Percentiles rank a stretch among this genome's conserved stretches.
phyloP scores from a whole-genome alignment of 1,140 invertebrate genomes.

The Drosophila pruinosa region DNA sequence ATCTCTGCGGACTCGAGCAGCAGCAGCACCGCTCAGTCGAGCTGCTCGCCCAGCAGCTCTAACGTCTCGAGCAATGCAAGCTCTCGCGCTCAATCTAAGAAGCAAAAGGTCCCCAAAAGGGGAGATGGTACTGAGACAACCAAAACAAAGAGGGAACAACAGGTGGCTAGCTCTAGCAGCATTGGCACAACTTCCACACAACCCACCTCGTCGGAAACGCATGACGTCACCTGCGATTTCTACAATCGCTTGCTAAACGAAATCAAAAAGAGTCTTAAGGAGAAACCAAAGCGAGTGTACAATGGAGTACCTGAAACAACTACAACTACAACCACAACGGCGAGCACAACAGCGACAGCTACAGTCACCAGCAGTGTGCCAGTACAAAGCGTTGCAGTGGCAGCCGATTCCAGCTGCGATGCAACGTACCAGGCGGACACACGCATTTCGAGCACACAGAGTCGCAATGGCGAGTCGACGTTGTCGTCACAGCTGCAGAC shows the following conservation, averaged over 20 bases:
- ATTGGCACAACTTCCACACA: too few relatives aligned
- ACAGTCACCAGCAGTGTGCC: conserved; percentile 1
- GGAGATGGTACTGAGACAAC: conserved; percentile 13
- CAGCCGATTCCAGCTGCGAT: conserved; percentile 58
- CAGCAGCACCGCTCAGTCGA: conserved; percentile 39
- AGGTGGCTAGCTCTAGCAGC: conserved; percentile 19
- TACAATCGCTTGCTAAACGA: conserved; percentile 79
- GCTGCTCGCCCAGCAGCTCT: conserved; percentile 55
- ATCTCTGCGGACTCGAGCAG: conserved; percentile 45
- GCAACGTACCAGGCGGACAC: conserved; percentile 17
- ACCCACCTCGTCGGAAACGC: conserved; percentile 38
- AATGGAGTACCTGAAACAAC: conserved; percentile 7
- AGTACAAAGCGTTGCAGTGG: conserved; percentile 13
- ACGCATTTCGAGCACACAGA: conserved; percentile 38
- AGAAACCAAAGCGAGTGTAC: conserved; percentile 47
- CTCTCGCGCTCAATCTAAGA: conserved; percentile 75
- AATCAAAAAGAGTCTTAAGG: conserved; percentile 76
- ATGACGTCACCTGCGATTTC: conserved; percentile 74
- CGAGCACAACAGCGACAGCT: conserved; percentile 5
- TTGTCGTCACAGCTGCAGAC: conserved; percentile 53
- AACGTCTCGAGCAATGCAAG: conserved; percentile 74
- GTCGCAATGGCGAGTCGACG: conserved; percentile 1
- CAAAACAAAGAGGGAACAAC: conserved; percentile 26
- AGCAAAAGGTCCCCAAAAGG: conserved; percentile 43
- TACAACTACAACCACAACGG: background rate